Evolutionary conservation across 2,888 invertebrate species (phyloP).

Genomic region (Daptonema setosum): DNA sequence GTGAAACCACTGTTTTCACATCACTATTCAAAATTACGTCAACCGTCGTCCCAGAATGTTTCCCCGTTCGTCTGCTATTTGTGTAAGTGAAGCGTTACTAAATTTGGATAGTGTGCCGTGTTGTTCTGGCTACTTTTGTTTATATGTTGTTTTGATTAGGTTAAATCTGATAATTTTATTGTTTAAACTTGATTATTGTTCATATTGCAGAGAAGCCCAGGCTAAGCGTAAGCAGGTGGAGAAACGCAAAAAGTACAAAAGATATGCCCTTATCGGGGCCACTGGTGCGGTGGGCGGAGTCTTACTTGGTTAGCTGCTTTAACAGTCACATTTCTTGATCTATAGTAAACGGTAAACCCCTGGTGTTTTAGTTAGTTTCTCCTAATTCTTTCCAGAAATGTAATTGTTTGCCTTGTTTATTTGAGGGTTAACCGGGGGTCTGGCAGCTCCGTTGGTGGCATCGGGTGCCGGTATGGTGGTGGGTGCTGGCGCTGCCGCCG

Average conservation of each 20-base stretch:
- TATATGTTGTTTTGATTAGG: background rate
- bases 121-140: background rate
- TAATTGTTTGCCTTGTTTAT: too few relatives aligned
- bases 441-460: slow-evolving; percentile 42
- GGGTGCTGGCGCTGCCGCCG: background rate
- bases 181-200: background rate
- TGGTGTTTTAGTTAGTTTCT: too few relatives aligned
- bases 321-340: too few relatives aligned
- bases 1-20: too few relatives aligned
- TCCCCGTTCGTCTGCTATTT: background rate
- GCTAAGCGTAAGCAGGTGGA: slow-evolving; percentile 33
- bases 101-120: background rate
- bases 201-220: slow-evolving; percentile 33
- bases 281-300: slow-evolving; percentile 44
- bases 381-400: too few relatives aligned
- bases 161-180: background rate
- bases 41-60: too few relatives aligned
- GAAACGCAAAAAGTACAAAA: slow-evolving; percentile 38
- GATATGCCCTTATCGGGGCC: slow-evolving; percentile 42
- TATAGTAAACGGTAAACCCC: too few relatives aligned
- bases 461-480: slow-evolving; percentile 29
- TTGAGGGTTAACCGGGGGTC: slow-evolving; percentile 42
- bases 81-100: background rate
- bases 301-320: slow-evolving; percentile 31
- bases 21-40: too few relatives aligned